Evolutionary conservation across 2,888 invertebrate species (phyloP).

Genomic region (Anagyrus pseudococci): DNA sequence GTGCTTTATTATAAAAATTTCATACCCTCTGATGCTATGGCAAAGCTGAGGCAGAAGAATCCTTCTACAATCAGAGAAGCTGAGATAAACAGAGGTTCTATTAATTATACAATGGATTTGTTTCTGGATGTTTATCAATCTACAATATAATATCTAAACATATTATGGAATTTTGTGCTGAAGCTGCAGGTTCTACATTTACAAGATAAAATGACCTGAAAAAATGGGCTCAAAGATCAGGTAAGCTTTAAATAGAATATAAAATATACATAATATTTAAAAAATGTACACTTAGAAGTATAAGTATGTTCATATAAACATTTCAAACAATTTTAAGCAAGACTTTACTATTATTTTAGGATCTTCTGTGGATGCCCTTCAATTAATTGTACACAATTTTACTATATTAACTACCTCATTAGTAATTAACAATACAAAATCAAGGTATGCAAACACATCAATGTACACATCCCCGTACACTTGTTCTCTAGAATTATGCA

Average conservation of each 20-base stretch:
- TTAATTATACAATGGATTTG: constrained; percentile 84
- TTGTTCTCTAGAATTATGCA: constrained; percentile 86
- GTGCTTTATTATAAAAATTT: constrained; percentile 94
- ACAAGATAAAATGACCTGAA: constrained; percentile 80
- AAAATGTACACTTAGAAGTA: neutral
- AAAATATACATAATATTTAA: neutral
- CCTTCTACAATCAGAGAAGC: constrained; percentile 87
- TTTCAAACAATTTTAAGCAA: no score
- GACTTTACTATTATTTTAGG: no score
- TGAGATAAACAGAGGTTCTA: constrained; percentile 87
- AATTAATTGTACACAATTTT: constrained; percentile 75
- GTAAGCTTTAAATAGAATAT: constrained; percentile 62
- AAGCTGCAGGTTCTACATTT: constrained; percentile 79
- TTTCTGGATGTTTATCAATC: constrained; percentile 76
- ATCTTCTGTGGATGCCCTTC: constrained; percentile 75
- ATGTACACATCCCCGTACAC: constrained; percentile 78
- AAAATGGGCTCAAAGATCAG: constrained; percentile 79
- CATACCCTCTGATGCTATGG: constrained; percentile 96
- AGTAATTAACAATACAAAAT: constrained; percentile 47
- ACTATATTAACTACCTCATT: constrained; percentile 66
- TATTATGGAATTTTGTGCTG: constrained; percentile 76
- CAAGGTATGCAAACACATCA: constrained; percentile 71
- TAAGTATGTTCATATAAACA: no score
- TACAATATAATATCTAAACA: constrained; percentile 76
- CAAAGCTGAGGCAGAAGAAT: constrained; percentile 89